A percentile compares a stretch with the other conserved stretches of the same genome.
phyloP scores from a whole-genome alignment of 2,888 invertebrate genomes.

The Liodrosophila aerea region DNA sequence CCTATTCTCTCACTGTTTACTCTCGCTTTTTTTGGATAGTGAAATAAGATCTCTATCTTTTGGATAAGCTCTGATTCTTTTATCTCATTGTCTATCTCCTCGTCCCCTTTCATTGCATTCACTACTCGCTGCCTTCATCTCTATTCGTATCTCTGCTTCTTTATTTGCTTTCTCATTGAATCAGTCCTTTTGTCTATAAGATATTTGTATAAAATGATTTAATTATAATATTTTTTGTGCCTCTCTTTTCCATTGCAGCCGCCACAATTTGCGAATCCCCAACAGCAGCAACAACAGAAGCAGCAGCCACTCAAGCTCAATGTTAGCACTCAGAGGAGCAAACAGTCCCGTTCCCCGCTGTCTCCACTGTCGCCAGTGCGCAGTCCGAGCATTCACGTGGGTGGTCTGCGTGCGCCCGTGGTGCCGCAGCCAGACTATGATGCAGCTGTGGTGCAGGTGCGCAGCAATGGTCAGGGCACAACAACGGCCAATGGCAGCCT shows the following conservation, averaged over 20 bases:
- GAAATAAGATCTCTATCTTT: too few relatives aligned
- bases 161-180: not conserved
- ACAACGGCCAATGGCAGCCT: slow-evolving; percentile 29
- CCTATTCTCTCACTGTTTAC: too few relatives aligned
- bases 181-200: too few relatives aligned
- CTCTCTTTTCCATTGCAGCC: too few relatives aligned
- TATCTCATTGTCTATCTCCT: too few relatives aligned
- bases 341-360: slow-evolving; percentile 4
- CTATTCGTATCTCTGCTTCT: too few relatives aligned
- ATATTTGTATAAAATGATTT: not conserved
- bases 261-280: slow-evolving; percentile 79
- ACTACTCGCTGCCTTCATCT: too few relatives aligned
- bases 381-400: slow-evolving; percentile 54
- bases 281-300: slow-evolving; percentile 40
- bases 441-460: slow-evolving; percentile 44
- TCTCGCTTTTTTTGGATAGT: too few relatives aligned
- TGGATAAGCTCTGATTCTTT: too few relatives aligned
- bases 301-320: slow-evolving; percentile 43
- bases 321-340: slow-evolving; percentile 16
- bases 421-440: slow-evolving; percentile 78
- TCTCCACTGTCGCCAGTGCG: slow-evolving; percentile 49
- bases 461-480: slow-evolving; percentile 27
- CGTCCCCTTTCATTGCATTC: too few relatives aligned
- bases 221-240: not conserved
- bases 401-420: slow-evolving; percentile 66